A percentile compares a stretch with the other conserved stretches of the same genome.
Evolutionary conservation across 1,140 invertebrate species (phyloP).

Genomic region (Sycophaga agraensis): DNA sequence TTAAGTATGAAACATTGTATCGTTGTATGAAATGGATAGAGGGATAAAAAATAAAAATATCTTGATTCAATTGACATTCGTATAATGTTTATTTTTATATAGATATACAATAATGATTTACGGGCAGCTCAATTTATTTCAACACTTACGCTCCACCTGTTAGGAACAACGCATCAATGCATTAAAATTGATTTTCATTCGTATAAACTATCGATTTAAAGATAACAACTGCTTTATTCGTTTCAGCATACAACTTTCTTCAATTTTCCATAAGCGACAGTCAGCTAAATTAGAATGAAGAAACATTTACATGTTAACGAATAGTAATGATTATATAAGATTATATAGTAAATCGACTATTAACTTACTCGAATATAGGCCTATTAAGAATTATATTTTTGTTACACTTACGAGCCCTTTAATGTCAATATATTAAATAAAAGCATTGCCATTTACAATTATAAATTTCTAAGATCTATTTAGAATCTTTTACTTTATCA

Average conservation of each 20-base stretch:
- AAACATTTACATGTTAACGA: constrained; percentile 11
- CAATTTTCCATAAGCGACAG: constrained; percentile 10
- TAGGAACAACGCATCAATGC: not conserved
- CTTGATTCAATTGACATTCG: not conserved
- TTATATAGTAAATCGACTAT: constrained; percentile 14
- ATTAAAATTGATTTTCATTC: not conserved
- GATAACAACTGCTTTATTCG: constrained; percentile 1
- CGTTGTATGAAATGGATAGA: not conserved
- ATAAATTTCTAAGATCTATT: constrained; percentile 4
- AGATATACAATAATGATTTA: constrained; percentile 24
- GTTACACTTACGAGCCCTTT: not conserved
- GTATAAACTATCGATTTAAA: constrained; percentile 17
- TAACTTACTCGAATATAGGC: not conserved
- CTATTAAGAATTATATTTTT: constrained; percentile 6
- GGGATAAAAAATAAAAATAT: not conserved
- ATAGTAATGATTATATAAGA: constrained; percentile 11
- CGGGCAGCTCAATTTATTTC: constrained; percentile 4
- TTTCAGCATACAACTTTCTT: constrained; percentile 6
- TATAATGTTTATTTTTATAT: constrained; percentile 14
- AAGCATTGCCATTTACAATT: constrained; percentile 6
- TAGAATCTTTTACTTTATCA: not conserved
- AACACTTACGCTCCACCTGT: not conserved
- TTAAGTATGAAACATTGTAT: too few relatives aligned
- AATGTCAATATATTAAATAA: not conserved
- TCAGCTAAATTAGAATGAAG: constrained; percentile 9